Conservation (phyloP, 2,888 invertebrate genomes). For the Galeopsomyia nigrocyanea region DNA sequence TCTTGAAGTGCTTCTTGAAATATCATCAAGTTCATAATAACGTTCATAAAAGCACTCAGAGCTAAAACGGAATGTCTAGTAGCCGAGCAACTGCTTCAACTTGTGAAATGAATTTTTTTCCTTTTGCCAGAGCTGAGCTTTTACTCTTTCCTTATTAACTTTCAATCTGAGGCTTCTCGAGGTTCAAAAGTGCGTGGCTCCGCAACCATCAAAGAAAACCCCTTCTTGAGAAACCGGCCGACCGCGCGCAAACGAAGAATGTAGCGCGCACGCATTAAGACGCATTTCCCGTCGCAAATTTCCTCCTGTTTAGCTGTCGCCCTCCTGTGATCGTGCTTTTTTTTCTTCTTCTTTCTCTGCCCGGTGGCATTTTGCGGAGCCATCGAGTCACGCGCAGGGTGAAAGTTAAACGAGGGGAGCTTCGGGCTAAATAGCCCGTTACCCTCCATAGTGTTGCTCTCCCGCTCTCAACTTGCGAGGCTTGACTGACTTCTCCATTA, state of each 20-base stretch:
- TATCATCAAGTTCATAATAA: too few species aligned
- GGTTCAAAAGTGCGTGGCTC: slow-evolving; percentile 3
- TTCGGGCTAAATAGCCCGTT: slow-evolving; percentile 53
- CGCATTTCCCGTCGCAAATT: slow-evolving; percentile 13
- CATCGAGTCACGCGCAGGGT: slow-evolving; percentile 25
- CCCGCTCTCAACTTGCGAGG: slow-evolving; percentile 56
- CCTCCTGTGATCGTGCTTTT: background rate
- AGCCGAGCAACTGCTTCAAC: too few species aligned
- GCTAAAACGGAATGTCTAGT: too few species aligned
- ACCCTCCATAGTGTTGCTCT: slow-evolving; percentile 36
- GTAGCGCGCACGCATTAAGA: slow-evolving; percentile 1
- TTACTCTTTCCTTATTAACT: slow-evolving; percentile 2
- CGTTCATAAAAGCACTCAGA: too few species aligned
- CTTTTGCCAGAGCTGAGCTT: too few species aligned
- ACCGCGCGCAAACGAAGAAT: slow-evolving; percentile 1
- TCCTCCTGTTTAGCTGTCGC: background rate
- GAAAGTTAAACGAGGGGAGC: slow-evolving; percentile 51
- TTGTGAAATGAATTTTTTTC: too few species aligned
- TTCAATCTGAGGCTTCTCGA: slow-evolving; percentile 7
- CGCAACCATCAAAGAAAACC: slow-evolving; percentile 20
- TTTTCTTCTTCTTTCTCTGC: background rate
- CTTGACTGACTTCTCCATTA: slow-evolving; percentile 65
- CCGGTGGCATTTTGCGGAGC: background rate
- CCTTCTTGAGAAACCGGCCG: background rate
- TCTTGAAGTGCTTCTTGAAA: too few species aligned